A percentile compares a stretch with the other conserved stretches of the same genome.
Conservation (phyloP, 2,888 invertebrate species). For the Salticus scenicus region DNA sequence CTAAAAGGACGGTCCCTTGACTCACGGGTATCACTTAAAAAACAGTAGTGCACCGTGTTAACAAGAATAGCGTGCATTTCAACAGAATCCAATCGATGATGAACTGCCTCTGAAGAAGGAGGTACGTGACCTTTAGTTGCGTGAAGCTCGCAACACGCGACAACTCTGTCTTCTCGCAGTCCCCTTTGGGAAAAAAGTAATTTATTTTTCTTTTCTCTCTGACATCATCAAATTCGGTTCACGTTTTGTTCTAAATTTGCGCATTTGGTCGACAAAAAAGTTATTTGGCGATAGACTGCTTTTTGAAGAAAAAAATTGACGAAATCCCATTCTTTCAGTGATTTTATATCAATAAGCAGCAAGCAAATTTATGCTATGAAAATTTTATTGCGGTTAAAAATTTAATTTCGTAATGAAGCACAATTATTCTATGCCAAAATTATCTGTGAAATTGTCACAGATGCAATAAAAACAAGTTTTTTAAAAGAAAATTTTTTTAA, state of each 20-base stretch:
- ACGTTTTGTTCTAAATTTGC: constrained; percentile 13
- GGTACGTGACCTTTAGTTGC: constrained; percentile 64
- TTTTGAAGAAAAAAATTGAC: no score
- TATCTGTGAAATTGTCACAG: no score
- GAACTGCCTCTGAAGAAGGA: constrained; percentile 24
- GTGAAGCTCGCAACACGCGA: constrained; percentile 48
- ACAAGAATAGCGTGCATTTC: constrained; percentile 42
- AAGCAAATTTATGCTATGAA: no score
- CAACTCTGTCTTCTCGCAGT: constrained; percentile 5
- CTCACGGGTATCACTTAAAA: constrained; percentile 1
- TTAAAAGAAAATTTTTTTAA: no score
- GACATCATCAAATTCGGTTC: not conserved
- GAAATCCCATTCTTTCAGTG: no score
- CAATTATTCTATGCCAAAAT: no score
- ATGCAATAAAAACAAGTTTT: no score
- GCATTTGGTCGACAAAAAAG: not conserved
- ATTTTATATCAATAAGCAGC: no score
- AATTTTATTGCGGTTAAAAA: no score
- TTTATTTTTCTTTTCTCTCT: not conserved
- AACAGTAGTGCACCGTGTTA: constrained; percentile 15
- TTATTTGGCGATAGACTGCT: no score
- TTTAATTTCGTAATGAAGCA: no score
- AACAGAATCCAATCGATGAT: constrained; percentile 52
- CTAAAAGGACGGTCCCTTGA: not conserved
- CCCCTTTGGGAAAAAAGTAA: no score